These are phyloP conservation scores for Zoanthus sansibaricus DNA, from an alignment of 92 coral and sea anemone species.

Conservation along the genomic window DNA sequence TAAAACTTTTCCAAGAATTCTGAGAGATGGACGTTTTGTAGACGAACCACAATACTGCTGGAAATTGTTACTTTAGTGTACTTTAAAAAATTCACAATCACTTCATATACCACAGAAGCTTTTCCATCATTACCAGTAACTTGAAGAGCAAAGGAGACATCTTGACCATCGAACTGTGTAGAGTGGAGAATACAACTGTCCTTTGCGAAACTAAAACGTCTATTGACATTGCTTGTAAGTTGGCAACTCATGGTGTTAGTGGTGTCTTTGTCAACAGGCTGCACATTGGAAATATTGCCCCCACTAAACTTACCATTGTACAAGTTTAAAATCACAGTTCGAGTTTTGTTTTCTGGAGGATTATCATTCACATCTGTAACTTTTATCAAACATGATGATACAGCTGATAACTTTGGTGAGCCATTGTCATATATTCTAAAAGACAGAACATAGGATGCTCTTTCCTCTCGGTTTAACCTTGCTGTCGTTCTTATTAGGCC, in stretches of 20 bases:
- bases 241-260: slow-evolving; percentile 78
- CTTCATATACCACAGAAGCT: slow-evolving; percentile 70
- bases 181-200: slow-evolving; percentile 78
- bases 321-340: slow-evolving; percentile 80
- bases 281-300: slow-evolving; percentile 79
- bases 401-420: slow-evolving; percentile 69
- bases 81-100: slow-evolving; percentile 76
- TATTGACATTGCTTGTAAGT: slow-evolving; percentile 54
- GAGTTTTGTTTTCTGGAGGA: slow-evolving; percentile 75
- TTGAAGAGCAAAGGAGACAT: slow-evolving; percentile 61
- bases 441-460: slow-evolving; percentile 67
- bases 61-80: slow-evolving; percentile 68
- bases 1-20: slow-evolving; percentile 72
- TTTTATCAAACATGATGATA: slow-evolving; percentile 70
- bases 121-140: slow-evolving; percentile 85
- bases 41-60: slow-evolving; percentile 79
- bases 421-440: slow-evolving; percentile 81
- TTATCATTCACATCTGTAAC: slow-evolving; percentile 92
- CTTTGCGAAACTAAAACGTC: slow-evolving; percentile 75
- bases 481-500: slow-evolving; percentile 76
- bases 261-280: slow-evolving; percentile 89
- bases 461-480: slow-evolving; percentile 77
- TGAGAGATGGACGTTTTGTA: slow-evolving; percentile 62
- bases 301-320: slow-evolving; percentile 76
- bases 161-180: slow-evolving; percentile 50